phyloP scores from a whole-genome alignment of 2,888 invertebrate genomes.

The Abscondita cerata region DNA sequence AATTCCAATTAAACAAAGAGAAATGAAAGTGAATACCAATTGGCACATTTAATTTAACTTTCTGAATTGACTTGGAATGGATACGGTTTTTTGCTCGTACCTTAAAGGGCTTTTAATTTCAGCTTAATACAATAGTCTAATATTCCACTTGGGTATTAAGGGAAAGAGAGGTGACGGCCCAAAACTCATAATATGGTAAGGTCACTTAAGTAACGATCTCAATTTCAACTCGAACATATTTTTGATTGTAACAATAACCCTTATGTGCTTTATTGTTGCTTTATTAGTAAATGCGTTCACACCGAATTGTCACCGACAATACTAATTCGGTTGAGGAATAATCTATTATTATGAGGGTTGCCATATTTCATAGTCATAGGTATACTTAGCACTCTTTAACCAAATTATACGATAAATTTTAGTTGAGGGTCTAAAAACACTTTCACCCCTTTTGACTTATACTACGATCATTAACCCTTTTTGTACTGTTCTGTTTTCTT shows the following conservation, averaged over 20 bases:
- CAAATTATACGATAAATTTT: slow-evolving; percentile 42
- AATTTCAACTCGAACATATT: slow-evolving; percentile 37
- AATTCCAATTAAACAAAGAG: neutral
- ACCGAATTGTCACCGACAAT: slow-evolving; percentile 55
- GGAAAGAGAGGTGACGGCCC: slow-evolving; percentile 16
- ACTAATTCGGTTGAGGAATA: slow-evolving; percentile 55
- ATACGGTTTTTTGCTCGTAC: slow-evolving; percentile 13
- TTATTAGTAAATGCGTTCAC: slow-evolving; percentile 56
- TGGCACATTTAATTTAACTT: slow-evolving; percentile 24
- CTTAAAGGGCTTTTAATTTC: slow-evolving; percentile 11
- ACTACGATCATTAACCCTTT: neutral
- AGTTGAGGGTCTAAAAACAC: slow-evolving; percentile 19
- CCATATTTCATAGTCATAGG: slow-evolving; percentile 44
- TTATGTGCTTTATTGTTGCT: slow-evolving; percentile 52
- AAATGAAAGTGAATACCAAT: slow-evolving; percentile 14
- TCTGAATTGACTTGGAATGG: slow-evolving; percentile 24
- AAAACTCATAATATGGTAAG: slow-evolving; percentile 13
- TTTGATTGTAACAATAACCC: slow-evolving; percentile 35
- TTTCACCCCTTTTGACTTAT: slow-evolving; percentile 13
- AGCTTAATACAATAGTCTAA: slow-evolving; percentile 17
- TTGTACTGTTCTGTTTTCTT: too few species aligned
- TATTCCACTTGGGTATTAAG: slow-evolving; percentile 3
- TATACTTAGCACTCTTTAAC: slow-evolving; percentile 41
- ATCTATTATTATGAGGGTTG: slow-evolving; percentile 46
- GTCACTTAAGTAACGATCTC: slow-evolving; percentile 31